A percentile compares a stretch with the other conserved stretches of the same genome.
Conservation (phyloP, 2,888 invertebrate species). For the Hemistola chrysoprasaria region DNA sequence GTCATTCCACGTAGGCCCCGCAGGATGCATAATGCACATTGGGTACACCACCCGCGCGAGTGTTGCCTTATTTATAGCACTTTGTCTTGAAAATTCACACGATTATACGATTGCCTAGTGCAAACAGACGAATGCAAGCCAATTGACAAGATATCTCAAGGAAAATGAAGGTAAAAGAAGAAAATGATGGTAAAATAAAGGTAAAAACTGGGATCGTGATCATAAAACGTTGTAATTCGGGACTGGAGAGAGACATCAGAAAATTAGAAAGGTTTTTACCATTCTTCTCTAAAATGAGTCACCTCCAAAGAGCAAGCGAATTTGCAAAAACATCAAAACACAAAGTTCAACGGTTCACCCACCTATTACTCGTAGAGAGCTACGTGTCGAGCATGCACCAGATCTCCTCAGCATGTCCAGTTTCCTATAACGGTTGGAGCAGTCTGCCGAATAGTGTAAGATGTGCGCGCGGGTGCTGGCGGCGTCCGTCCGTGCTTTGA, state of each 20-base stretch:
- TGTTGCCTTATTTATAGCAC: conserved; percentile 50
- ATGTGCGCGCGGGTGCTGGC: conserved; percentile 53
- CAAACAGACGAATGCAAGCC: conserved; percentile 2
- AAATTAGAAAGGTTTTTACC: too few relatives aligned
- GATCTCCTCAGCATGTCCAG: conserved; percentile 52
- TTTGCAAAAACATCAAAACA: conserved; percentile 45
- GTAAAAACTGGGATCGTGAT: too few relatives aligned
- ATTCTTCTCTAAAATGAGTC: conserved; percentile 14
- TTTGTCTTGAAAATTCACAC: conserved; percentile 44
- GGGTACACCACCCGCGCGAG: conserved; percentile 30
- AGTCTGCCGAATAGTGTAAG: conserved; percentile 59
- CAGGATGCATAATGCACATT: conserved; percentile 41
- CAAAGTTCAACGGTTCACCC: conserved; percentile 52
- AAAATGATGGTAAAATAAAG: background rate
- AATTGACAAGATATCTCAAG: conserved; percentile 9
- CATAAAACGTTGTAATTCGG: too few relatives aligned
- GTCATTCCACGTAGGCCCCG: conserved; percentile 49
- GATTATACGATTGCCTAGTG: conserved; percentile 24
- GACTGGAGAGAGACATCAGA: too few relatives aligned
- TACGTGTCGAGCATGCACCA: conserved; percentile 60
- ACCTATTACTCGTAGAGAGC: conserved; percentile 38
- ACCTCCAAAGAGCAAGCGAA: conserved; percentile 26
- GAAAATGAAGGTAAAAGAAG: conserved; percentile 1
- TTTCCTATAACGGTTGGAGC: conserved; percentile 67
- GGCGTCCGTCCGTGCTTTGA: conserved; percentile 55